phyloP scores from a whole-genome alignment of 2,113 vertebrate genomes.

The Sus scrofa region T2T-Sscrofa CM000822.6:28464501-28465000 shows the following conservation, averaged over 20 bases:
- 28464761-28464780: background rate
- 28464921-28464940: too few relatives aligned
- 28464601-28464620: background rate
- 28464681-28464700: background rate
- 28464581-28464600: background rate
- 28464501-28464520: background rate
- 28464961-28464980: too few relatives aligned
- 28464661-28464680: background rate
- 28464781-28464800: background rate
- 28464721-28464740: background rate
- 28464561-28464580: background rate
- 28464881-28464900: too few relatives aligned
- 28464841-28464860: background rate
- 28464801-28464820: background rate
- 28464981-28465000: too few relatives aligned
- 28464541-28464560: too few relatives aligned
- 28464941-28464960: too few relatives aligned
- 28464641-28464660: background rate
- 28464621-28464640: background rate
- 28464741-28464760: background rate
- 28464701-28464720: background rate
- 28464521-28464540: rapidly evolving
- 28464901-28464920: too few relatives aligned
- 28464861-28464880: too few relatives aligned
- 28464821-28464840: background rate